Evolutionary conservation across 2,797 vertebrate genomes (phyloP).

Genomic region (Acrossocheilus fasciatus): DNA sequence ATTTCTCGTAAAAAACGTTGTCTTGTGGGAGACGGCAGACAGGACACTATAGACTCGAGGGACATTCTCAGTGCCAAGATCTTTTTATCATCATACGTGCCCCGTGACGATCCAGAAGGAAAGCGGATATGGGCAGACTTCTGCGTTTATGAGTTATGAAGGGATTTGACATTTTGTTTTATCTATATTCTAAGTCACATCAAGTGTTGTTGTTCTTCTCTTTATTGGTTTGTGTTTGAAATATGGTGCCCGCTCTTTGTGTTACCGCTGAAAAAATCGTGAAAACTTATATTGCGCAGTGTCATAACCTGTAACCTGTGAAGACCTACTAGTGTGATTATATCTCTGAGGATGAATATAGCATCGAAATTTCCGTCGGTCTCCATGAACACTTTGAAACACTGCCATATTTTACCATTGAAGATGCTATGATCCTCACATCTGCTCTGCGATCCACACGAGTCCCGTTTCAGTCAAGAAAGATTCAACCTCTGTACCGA

Average conservation of each 20-base stretch:
- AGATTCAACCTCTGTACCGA: not conserved
- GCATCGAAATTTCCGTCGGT: constrained; percentile 1
- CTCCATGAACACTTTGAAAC: constrained; percentile 23
- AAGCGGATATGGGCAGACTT: constrained; percentile 60
- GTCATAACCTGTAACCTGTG: constrained; percentile 34
- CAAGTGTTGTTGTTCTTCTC: constrained; percentile 61
- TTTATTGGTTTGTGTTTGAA: constrained; percentile 45
- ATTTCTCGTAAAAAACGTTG: constrained; percentile 50
- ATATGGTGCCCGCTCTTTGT: constrained; percentile 38
- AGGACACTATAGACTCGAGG: constrained; percentile 65
- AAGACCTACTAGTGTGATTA: constrained; percentile 27
- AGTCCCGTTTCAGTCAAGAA: not conserved
- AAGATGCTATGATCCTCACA: not conserved
- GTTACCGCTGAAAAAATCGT: constrained; percentile 16
- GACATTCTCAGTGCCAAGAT: constrained; percentile 73
- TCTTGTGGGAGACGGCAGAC: constrained; percentile 58
- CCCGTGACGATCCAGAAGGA: constrained; percentile 55
- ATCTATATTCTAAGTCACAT: constrained; percentile 60
- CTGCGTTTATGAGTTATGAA: constrained; percentile 70
- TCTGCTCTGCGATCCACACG: not conserved
- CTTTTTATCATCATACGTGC: constrained; percentile 67
- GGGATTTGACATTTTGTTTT: constrained; percentile 16
- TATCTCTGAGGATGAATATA: constrained; percentile 17
- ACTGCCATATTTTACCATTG: constrained; percentile 40
- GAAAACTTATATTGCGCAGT: constrained; percentile 8